Evolutionary conservation across 2,113 vertebrate species (phyloP), one percentile per base, ranked within the genome.

Genomic region (Mastomys natalensis): DNA sequence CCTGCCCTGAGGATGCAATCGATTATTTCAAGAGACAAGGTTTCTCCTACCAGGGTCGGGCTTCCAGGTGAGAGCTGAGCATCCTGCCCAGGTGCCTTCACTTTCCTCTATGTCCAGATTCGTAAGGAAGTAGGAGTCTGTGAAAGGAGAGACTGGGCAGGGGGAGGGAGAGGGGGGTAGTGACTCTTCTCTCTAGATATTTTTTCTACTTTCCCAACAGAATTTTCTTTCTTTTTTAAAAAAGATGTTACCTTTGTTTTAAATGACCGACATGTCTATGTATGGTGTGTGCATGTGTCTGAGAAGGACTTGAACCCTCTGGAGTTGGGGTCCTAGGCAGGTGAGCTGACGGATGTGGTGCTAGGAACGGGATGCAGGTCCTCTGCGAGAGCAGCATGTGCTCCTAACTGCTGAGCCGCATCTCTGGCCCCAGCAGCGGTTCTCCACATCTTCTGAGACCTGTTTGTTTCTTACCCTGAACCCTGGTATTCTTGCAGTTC

Each of bases 21-120:
- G 99, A 99, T 96, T 99, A 99, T 95, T 98, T 99, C 92, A 99
- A 99, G 98, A 99, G 99, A 73, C 99, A 99, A 51, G 99, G 99
- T 26, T 99, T 99, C 94, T 92, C 97, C 51, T 99, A 99, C 96
- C 96, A 98, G 92, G 99, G 99, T 22, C 98, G 97, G 60, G 99
- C 99, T 10, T 82, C 22, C 53, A 98, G 98, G 99, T 99, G 1
- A 97, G 96, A 73, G 86, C 31, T 68, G 24, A 40, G 78, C 70
- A 31, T 22, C 37, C 24, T 74, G n/a, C 24, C 70, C 37, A 24
- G 48, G 45, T 51, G 31, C 45, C 45, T 19, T 85, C 2, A 10
- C 72, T 10, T 22, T 2, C 37, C 86, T 31, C n/a, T 40, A 9
- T 80, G 58, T 29, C 13, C 24, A 73, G 43, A 13, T 29, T 3